Base-by-base conservation (phyloP, 2,888 invertebrate genomes). In the Macrophya alboannulata region DNA sequence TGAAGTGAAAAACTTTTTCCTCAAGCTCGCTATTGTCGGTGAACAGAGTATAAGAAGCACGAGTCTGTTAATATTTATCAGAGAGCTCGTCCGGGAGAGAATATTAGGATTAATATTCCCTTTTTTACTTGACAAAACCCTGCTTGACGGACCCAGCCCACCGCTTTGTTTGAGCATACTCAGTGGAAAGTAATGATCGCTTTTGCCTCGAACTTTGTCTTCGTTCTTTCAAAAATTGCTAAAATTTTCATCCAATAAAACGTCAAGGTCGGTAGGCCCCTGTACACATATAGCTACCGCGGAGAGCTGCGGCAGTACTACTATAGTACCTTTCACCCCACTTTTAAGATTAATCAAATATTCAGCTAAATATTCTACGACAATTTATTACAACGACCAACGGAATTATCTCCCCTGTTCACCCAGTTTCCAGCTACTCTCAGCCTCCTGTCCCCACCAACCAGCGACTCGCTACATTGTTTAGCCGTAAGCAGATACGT, bases 401-500 rank as follows among this genome's bases (percentile, higher is more conserved):
- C 83, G 83, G 83, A 62, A 83, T 83, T 83, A 83, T 83, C 83
- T 83, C 83, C 40, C 62, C 40, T 48, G 40, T 83, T 71, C 68
- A 45, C 45, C 40, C 43, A 62, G 43, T 65, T 59, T 81, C 37
- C 59, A 62, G 37, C 62, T 81, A 40, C 81, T 81, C 62, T 65
- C 25, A 15, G 37, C 40, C 77, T 43, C 74, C 55, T 76, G 76
- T 45, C 62, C 40, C 59, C 81, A 62, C 81, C 81, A 81, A 81
- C 81, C 43, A 40, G 48, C 17, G 48, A 68, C 62, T 68, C 83
- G 83, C 40, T 83, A 83, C 83, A 83, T 83, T 83, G 83, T 83
- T 85, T 85, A 71, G 85, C 82, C 72, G 85, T 85, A 82, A 85
- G 85, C 85, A 85, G 85, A 85, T 85, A 85, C 81, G 85, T 85